A percentile compares a stretch with the other conserved stretches of the same genome.
phyloP scores from a whole-genome alignment of 2,888 invertebrate species.

The Erpobdella octoculata region DNA sequence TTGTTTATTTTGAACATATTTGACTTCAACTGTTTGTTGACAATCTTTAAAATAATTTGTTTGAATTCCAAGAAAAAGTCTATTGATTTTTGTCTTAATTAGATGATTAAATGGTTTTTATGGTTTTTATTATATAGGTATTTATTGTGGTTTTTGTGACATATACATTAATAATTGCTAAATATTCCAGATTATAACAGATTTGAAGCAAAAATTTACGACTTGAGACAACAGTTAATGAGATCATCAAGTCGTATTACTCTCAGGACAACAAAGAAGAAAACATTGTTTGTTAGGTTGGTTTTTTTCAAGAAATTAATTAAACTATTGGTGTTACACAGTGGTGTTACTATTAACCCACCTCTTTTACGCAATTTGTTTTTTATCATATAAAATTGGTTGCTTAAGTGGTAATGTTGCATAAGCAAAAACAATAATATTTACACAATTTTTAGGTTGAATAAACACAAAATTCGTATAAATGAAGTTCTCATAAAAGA shows the following conservation, averaged over 20 bases:
- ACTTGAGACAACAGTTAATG: constrained; percentile 80
- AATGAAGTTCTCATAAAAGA: no score
- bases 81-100: neutral
- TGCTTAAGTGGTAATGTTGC: no score
- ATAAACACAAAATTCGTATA: neutral
- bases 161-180: neutral
- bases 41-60: no score
- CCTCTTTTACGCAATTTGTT: neutral
- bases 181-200: constrained; percentile 74
- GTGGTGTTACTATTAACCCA: neutral
- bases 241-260: constrained; percentile 36
- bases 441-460: neutral
- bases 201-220: constrained; percentile 96
- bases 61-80: neutral
- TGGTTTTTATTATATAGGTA: no score
- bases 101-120: neutral
- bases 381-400: neutral
- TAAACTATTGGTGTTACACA: neutral
- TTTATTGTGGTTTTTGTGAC: no score
- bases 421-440: neutral
- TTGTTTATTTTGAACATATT: no score
- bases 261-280: constrained; percentile 85
- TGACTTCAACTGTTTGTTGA: no score
- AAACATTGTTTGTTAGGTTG: constrained; percentile 85
- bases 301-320: neutral